Evolutionary conservation across 2,888 invertebrate species (phyloP).

Genomic region (Melinaea marsaeus): DNA sequence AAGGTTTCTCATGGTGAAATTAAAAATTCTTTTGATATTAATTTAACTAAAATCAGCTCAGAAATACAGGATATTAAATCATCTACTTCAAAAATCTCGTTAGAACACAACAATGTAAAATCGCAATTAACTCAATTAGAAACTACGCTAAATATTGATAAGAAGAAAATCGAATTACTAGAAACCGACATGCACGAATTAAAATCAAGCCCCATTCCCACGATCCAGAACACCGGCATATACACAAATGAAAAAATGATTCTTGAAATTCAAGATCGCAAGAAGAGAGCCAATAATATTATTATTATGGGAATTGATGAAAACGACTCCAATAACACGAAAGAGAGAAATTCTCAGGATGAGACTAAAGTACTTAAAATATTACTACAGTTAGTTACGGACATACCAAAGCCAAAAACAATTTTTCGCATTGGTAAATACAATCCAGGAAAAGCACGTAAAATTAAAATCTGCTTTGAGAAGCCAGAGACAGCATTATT

Average conservation of each 20-base stretch:
- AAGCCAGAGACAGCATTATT: slow-evolving; percentile 5
- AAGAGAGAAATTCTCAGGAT: slow-evolving; percentile 12
- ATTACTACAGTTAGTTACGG: not conserved
- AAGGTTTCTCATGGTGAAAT: slow-evolving; percentile 19
- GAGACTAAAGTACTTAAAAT: slow-evolving; percentile 15
- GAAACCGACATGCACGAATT: slow-evolving; percentile 14
- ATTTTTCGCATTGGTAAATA: slow-evolving; percentile 24
- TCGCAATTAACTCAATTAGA: slow-evolving; percentile 15
- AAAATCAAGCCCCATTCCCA: slow-evolving; percentile 6
- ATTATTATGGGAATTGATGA: slow-evolving; percentile 19
- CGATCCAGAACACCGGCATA: slow-evolving; percentile 7
- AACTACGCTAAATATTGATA: slow-evolving; percentile 15
- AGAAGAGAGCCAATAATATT: slow-evolving; percentile 24
- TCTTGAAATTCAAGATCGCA: slow-evolving; percentile 21
- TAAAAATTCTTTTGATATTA: slow-evolving; percentile 12
- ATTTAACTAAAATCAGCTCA: slow-evolving; percentile 14
- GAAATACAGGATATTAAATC: slow-evolving; percentile 16
- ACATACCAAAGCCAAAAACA: slow-evolving; percentile 18
- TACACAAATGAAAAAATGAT: slow-evolving; percentile 23
- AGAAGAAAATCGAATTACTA: slow-evolving; percentile 16
- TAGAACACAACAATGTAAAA: slow-evolving; percentile 21
- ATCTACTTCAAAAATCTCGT: slow-evolving; percentile 9
- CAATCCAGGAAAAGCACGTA: slow-evolving; percentile 14
- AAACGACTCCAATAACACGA: slow-evolving; percentile 4
- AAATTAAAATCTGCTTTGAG: slow-evolving; percentile 23